Conservation (phyloP, 53 echinoderm and acorn worm genomes). For the Patiria pectinifera region DNA sequence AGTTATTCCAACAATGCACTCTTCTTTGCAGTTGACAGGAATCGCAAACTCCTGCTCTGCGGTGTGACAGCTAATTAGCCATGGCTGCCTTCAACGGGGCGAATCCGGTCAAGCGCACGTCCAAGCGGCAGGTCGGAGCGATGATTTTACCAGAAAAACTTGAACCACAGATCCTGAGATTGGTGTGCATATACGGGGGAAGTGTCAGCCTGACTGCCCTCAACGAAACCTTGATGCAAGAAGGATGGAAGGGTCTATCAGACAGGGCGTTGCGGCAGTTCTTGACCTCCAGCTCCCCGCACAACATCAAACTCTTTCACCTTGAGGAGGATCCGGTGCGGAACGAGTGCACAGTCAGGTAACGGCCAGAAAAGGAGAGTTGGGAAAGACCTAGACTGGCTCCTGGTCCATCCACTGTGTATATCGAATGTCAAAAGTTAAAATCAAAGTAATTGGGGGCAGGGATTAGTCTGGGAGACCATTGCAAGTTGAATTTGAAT, state of each 20-base stretch:
- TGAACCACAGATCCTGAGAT: not conserved
- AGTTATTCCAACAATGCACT: too few species aligned
- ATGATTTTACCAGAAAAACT: not conserved
- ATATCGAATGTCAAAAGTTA: too few species aligned
- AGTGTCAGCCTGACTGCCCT: slow-evolving; percentile 29
- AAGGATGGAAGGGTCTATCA: not conserved
- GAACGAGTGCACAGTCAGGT: slow-evolving; percentile 44
- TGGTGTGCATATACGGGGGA: slow-evolving; percentile 17
- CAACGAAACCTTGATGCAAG: not conserved
- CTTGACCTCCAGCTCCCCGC: not conserved
- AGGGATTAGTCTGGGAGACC: too few species aligned
- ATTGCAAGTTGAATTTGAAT: too few species aligned
- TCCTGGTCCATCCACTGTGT: too few species aligned
- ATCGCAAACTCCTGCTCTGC: too few species aligned
- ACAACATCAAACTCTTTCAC: slow-evolving; percentile 17
- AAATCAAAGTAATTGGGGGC: too few species aligned
- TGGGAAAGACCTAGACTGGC: too few species aligned
- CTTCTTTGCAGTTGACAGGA: too few species aligned
- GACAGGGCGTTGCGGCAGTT: not conserved
- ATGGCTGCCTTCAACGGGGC: too few species aligned
- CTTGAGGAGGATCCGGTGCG: slow-evolving; percentile 18
- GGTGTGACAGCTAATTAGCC: too few species aligned
- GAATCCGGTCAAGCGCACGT: too few species aligned
- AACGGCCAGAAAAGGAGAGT: not conserved
- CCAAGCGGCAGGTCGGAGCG: not conserved